Percentiles rank a stretch among this genome's conserved stretches.
These are phyloP conservation scores for Cheilosia grossa DNA, from an alignment of 2,888 invertebrate genomes.

Conservation along the genomic window DNA sequence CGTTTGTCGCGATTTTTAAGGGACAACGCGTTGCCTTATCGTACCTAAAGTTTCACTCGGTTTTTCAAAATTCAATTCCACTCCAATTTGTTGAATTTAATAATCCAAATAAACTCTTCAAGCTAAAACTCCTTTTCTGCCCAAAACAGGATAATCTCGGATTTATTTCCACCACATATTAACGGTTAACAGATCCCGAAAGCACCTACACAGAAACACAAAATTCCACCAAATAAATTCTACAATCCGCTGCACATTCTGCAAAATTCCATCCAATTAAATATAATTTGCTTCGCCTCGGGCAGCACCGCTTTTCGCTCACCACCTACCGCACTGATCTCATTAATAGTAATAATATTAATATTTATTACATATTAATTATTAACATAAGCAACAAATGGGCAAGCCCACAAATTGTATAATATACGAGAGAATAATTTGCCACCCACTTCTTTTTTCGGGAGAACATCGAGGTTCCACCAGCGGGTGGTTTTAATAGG, in stretches of 20 bases:
- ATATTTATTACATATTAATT: slow-evolving; percentile 62
- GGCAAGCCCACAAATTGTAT: slow-evolving; percentile 15
- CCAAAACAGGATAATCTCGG: no score
- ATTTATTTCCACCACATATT: no score
- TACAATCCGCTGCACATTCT: not conserved
- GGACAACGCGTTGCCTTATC: no score
- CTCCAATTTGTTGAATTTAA: no score
- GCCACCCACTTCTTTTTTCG: not conserved
- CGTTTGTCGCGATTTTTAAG: no score
- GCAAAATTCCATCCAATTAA: slow-evolving; percentile 41
- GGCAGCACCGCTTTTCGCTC: not conserved
- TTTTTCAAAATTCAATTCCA: no score
- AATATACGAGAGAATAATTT: slow-evolving; percentile 23
- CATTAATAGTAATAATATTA: slow-evolving; percentile 42
- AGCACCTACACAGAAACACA: no score
- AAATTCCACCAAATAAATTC: no score
- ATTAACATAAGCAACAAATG: slow-evolving; percentile 60
- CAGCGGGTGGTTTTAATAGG: not conserved
- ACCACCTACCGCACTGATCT: slow-evolving; percentile 1
- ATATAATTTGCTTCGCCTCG: slow-evolving; percentile 28
- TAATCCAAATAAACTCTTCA: no score
- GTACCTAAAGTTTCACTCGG: no score
- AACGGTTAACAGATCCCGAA: no score
- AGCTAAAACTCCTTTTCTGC: no score
- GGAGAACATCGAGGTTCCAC: not conserved